Evolutionary conservation across 2,888 invertebrate species (phyloP).

Genomic region (Papilio demoleus): DNA sequence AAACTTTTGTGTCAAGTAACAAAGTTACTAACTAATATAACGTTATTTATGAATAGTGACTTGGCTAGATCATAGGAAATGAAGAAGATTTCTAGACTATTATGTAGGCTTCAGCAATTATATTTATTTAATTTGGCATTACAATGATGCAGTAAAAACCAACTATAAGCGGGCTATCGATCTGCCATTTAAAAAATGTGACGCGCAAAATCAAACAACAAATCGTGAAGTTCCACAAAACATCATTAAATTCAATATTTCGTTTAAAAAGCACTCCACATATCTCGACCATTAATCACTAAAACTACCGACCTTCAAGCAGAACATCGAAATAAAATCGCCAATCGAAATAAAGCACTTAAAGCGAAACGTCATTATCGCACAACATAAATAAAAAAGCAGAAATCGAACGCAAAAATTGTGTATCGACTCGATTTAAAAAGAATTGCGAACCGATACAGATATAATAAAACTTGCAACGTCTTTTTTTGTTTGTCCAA

Average conservation of each 20-base stretch:
- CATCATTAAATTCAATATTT: conserved; percentile 83
- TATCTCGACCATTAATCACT: conserved; percentile 83
- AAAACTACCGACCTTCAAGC: conserved; percentile 82
- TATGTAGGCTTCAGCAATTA: neutral
- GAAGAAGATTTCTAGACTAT: neutral
- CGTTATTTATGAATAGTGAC: neutral
- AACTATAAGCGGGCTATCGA: neutral
- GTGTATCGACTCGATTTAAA: conserved; percentile 83
- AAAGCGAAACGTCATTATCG: conserved; percentile 84
- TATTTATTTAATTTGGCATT: neutral
- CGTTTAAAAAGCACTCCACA: conserved; percentile 82
- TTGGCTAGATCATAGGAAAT: neutral
- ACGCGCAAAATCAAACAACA: conserved; percentile 34
- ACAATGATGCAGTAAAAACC: neutral
- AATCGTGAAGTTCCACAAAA: conserved; percentile 68
- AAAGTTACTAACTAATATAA: neutral
- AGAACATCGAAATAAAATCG: conserved; percentile 83
- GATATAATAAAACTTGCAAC: conserved; percentile 31
- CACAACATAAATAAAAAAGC: conserved; percentile 81
- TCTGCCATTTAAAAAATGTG: conserved; percentile 9
- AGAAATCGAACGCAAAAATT: conserved; percentile 82
- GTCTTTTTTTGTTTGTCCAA: conserved; percentile 20
- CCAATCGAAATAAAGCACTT: conserved; percentile 84
- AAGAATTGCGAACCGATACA: conserved; percentile 71
- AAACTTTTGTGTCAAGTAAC: neutral